Base-by-base conservation (phyloP, 2,888 invertebrate genomes). In the Penaeus monodon region DNA sequence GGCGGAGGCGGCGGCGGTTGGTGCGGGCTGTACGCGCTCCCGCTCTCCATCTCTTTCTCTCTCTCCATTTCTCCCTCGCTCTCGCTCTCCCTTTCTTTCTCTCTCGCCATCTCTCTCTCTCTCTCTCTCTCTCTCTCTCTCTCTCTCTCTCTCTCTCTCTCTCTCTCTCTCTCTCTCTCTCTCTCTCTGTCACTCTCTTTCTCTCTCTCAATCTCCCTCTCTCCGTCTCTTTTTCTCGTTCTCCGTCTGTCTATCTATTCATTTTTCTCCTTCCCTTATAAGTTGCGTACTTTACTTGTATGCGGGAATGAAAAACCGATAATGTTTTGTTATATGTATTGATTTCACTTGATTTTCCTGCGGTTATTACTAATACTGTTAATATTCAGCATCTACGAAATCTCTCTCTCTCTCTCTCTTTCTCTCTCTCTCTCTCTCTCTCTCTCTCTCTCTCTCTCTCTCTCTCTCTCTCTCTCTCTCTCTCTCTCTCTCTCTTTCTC, bases 121-220 rank as follows among this genome's bases (percentile, higher is more conserved):
- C 44, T 77, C 77, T 74, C 74, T 74, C 29, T 74, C 74, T 7
- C 29, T 38, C 38, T 74, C 29, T 1, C 38, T 29, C 27, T 74
- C 74, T 74, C 74, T 74, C 29, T 74, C 74, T 74, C 29, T 74
- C 74, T 74, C 74, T 74, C 74, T 79, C 24, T 4, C 63, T 63
- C 20, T 63, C 63, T 79, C 79, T 63, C 57, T 27, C 78, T 57
- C 10, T 49, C 63, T 22, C 78, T 24, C 20, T 24, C 22, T 57
- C 29, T 57, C 63, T 20, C n/a, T 22, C 12, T 78, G 2, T 27
- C 14, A 64, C n/a, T 57, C 63, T n/a, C 24, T 63, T 2, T 63
- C 63, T 79, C 79, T 24, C 64, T 64, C 63, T 64, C 64, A 17
- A n/a, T 65, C 64, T 33, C 38, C 8, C 24, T 44, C 29, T 20